phyloP scores from a whole-genome alignment of 2,888 invertebrate species.

The Spisula subtruncata region DNA sequence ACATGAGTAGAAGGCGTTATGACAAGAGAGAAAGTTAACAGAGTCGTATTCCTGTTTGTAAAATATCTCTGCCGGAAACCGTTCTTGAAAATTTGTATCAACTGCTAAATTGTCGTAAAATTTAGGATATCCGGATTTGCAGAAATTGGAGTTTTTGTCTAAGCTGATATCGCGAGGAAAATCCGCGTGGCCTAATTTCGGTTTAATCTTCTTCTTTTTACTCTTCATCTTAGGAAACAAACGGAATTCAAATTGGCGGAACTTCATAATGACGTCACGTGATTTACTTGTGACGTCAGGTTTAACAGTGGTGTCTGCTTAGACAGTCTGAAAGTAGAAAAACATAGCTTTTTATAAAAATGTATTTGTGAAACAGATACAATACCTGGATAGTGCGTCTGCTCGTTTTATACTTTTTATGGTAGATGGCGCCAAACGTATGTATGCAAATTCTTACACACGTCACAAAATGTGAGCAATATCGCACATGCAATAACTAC shows the following conservation, averaged over 20 bases:
- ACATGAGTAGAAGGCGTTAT: not conserved
- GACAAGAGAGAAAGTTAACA: not conserved
- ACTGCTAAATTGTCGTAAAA: constrained; percentile 67
- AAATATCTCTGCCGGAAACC: not conserved
- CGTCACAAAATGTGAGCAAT: too few species aligned
- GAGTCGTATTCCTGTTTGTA: constrained; percentile 5
- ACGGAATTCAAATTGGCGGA: constrained; percentile 81
- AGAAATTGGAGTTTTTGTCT: constrained; percentile 68
- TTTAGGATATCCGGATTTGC: constrained; percentile 44
- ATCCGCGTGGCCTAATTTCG: constrained; percentile 56
- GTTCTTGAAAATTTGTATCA: constrained; percentile 40
- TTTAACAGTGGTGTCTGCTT: too few species aligned
- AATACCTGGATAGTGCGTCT: too few species aligned
- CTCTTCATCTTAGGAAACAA: constrained; percentile 80
- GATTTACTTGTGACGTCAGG: too few species aligned
- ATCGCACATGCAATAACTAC: too few species aligned
- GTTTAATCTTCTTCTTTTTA: constrained; percentile 80
- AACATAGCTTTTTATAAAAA: not conserved
- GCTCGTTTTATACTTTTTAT: too few species aligned
- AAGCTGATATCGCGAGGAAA: constrained; percentile 62
- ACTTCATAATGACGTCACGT: constrained; percentile 77
- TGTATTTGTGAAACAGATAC: too few species aligned
- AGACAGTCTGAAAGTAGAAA: constrained; percentile 1
- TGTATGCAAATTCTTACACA: too few species aligned
- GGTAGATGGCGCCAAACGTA: too few species aligned